A percentile compares a stretch with the other conserved stretches of the same genome.
Conservation (phyloP, 2,888 invertebrate species). For the Amitus sp. region DNA sequence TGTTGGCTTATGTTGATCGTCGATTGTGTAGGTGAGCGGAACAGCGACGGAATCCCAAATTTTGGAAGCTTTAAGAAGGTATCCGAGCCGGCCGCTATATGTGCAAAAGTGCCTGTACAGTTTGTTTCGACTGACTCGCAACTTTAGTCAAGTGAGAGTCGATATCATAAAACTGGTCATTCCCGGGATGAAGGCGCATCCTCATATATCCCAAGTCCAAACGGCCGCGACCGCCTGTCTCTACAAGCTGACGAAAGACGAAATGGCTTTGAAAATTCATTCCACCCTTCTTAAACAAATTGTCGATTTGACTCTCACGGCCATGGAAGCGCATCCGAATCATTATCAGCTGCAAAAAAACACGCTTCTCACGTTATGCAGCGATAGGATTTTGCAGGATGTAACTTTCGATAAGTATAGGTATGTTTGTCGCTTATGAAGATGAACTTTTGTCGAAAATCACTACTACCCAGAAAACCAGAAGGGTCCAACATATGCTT, state of each 20-base stretch:
- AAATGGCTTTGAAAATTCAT: conserved; percentile 73
- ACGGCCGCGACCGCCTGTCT: conserved; percentile 81
- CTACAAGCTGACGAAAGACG: conserved; percentile 77
- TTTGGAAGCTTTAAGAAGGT: conserved; percentile 70
- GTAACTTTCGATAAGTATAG: conserved; percentile 73
- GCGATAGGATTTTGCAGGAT: conserved; percentile 80
- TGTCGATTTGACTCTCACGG: conserved; percentile 73
- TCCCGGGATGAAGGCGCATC: conserved; percentile 68
- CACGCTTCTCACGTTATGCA: conserved; percentile 77
- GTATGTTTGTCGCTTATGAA: conserved; percentile 39
- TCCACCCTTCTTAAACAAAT: conserved; percentile 72
- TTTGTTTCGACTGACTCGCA: conserved; percentile 69
- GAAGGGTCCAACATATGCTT: too few relatives aligned
- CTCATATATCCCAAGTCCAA: conserved; percentile 73
- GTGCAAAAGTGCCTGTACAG: conserved; percentile 76
- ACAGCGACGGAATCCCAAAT: conserved; percentile 70
- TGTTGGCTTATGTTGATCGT: too few relatives aligned
- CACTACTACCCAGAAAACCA: too few relatives aligned
- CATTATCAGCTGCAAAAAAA: conserved; percentile 79
- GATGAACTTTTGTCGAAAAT: too few relatives aligned
- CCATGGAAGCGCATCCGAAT: conserved; percentile 76
- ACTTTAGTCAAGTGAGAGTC: conserved; percentile 68
- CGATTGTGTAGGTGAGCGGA: conserved; percentile 67
- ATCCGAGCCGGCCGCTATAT: conserved; percentile 70
- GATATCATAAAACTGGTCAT: conserved; percentile 73